These are phyloP conservation scores for Cryptocephalus primarius DNA, from an alignment of 2,888 invertebrate species.

Conservation along the genomic window DNA sequence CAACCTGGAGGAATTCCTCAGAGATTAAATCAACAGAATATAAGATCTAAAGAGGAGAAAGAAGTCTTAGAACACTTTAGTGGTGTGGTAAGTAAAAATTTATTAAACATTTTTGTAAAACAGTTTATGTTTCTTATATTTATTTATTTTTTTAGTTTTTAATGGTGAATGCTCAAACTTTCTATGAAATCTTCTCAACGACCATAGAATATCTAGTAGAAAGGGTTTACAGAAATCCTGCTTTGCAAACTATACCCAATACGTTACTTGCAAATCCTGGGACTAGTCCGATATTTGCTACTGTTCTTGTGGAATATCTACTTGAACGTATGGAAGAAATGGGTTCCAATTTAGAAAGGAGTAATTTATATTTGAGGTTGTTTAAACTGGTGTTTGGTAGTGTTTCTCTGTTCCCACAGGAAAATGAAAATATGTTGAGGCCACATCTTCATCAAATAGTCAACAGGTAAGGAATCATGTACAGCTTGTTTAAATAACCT, in stretches of 20 bases:
- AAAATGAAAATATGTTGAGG: slow-evolving; percentile 95
- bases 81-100: slow-evolving; percentile 61
- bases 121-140: not conserved
- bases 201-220: slow-evolving; percentile 95
- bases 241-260: slow-evolving; percentile 89
- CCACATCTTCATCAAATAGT: slow-evolving; percentile 96
- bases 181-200: slow-evolving; percentile 92
- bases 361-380: slow-evolving; percentile 84
- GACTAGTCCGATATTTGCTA: slow-evolving; percentile 92
- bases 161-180: slow-evolving; percentile 91
- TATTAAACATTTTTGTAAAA: too few species aligned
- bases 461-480: slow-evolving; percentile 45
- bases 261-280: slow-evolving; percentile 87
- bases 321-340: slow-evolving; percentile 93
- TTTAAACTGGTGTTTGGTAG: slow-evolving; percentile 97
- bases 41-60: slow-evolving; percentile 90
- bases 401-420: slow-evolving; percentile 87
- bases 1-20: slow-evolving; percentile 21
- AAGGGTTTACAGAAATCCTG: slow-evolving; percentile 85
- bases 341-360: slow-evolving; percentile 88
- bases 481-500: not conserved
- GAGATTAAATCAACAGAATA: slow-evolving; percentile 44
- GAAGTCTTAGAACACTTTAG: slow-evolving; percentile 96
- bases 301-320: slow-evolving; percentile 89
- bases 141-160: slow-evolving; percentile 64